A percentile compares a stretch with the other conserved stretches of the same genome.
phyloP scores from a whole-genome alignment of 2,113 vertebrate species.

The Vulpes vulpes region DNA sequence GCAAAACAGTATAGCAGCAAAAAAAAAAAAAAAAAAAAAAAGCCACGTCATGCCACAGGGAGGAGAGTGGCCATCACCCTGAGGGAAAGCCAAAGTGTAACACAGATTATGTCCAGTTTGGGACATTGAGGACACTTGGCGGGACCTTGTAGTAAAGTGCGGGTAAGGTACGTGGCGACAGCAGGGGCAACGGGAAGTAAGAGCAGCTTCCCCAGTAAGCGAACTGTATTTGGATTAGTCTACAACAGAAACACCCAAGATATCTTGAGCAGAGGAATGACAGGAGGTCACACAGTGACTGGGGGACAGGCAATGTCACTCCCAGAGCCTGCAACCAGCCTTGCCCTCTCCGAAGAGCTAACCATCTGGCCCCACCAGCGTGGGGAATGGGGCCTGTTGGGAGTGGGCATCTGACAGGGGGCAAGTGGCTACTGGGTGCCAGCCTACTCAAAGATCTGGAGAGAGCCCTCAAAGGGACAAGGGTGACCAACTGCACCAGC shows the following conservation, averaged over 20 bases:
- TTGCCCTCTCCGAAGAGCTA: background rate
- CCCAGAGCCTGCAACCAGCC: background rate
- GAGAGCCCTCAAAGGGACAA: background rate
- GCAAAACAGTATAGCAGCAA: background rate
- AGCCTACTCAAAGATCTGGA: background rate
- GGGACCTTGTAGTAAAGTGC: background rate
- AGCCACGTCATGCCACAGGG: too few species aligned
- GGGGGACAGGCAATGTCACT: background rate
- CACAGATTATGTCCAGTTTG: background rate
- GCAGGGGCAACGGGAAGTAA: background rate
- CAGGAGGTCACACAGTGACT: background rate
- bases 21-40: background rate
- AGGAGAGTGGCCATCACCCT: background rate
- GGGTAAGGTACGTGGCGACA: too few species aligned
- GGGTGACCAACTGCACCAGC: background rate
- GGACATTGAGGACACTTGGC: background rate
- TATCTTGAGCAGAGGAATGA: background rate
- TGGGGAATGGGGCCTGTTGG: too few species aligned
- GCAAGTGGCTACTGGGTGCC: background rate
- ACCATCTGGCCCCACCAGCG: background rate
- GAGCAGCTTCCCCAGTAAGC: background rate
- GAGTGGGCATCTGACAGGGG: too few species aligned
- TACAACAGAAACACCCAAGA: background rate
- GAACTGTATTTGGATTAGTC: background rate
- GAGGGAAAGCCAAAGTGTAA: background rate